Evolutionary conservation across 2,888 invertebrate genomes (phyloP).

Genomic region (Blera fallax): DNA sequence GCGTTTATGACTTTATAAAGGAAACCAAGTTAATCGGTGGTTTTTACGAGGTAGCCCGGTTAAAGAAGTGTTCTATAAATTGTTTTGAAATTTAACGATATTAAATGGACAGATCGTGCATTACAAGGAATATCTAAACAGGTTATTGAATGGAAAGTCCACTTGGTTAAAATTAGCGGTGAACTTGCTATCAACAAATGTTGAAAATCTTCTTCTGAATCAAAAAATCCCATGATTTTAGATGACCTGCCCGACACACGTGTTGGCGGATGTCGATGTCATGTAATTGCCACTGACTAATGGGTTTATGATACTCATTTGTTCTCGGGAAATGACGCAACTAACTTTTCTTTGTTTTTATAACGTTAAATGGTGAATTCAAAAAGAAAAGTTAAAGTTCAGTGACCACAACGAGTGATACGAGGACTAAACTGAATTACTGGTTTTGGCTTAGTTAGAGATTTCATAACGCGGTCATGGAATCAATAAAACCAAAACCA

Average conservation of each 20-base stretch:
- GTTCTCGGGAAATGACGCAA: neutral
- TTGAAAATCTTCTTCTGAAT: neutral
- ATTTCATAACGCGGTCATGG: neutral
- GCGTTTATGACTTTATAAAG: conserved; percentile 26
- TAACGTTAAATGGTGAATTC: neutral
- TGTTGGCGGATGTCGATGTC: neutral
- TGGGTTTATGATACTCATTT: neutral
- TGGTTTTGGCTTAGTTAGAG: neutral
- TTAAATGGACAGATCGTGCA: neutral
- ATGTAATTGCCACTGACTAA: neutral
- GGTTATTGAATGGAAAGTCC: neutral
- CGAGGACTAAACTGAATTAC: neutral
- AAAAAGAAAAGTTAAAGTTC: neutral
- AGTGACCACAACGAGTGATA: neutral
- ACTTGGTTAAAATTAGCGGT: too few relatives aligned
- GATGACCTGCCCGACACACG: neutral
- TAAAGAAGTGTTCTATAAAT: neutral
- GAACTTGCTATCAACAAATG: too few relatives aligned
- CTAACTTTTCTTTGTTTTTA: neutral
- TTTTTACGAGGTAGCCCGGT: neutral
- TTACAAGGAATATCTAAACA: neutral
- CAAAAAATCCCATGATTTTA: neutral
- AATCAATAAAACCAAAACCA: neutral
- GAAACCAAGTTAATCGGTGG: neutral
- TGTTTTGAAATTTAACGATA: neutral